These are phyloP conservation scores for Sphaeramia orbicularis DNA, from an alignment of 2,797 vertebrate genomes.

Conservation along the genomic window DNA sequence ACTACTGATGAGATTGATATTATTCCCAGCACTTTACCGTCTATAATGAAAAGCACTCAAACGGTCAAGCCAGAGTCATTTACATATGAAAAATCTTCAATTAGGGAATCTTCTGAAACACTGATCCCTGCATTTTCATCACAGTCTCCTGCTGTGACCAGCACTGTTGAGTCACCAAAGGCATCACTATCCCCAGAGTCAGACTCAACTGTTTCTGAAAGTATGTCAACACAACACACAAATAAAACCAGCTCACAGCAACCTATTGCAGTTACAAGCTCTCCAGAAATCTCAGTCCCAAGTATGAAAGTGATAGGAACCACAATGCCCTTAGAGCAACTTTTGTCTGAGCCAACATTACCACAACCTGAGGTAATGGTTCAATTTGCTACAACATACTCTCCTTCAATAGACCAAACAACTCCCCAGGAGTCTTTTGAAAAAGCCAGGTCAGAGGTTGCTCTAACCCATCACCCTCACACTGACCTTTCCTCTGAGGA, in stretches of 20 bases:
- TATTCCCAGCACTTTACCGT: conserved; percentile 21
- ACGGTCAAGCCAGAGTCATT: conserved; percentile 17
- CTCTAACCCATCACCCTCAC: conserved; percentile 43
- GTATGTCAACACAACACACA: conserved; percentile 2
- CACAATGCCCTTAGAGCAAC: conserved; percentile 1
- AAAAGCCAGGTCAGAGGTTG: conserved; percentile 57
- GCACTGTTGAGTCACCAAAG: conserved; percentile 9
- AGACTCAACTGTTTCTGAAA: conserved; percentile 10
- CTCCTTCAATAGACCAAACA: conserved; percentile 32
- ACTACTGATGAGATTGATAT: conserved; percentile 7
- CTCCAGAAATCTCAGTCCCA: conserved; percentile 13
- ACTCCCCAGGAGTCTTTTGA: conserved; percentile 48
- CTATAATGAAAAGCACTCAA: conserved; percentile 13
- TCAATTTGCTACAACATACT: conserved; percentile 53
- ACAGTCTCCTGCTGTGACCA: conserved; percentile 12
- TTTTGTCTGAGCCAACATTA: conserved; percentile 24
- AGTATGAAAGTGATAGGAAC: conserved; percentile 8
- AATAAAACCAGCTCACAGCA: conserved; percentile 12
- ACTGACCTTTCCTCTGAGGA: conserved; percentile 30
- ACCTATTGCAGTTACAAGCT: background rate
- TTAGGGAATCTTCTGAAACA: conserved; percentile 13
- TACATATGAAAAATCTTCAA: conserved; percentile 17
- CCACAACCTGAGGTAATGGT: conserved; percentile 42
- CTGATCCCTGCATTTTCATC: conserved; percentile 13
- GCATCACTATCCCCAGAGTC: background rate